Evolutionary conservation across 2,888 invertebrate species (phyloP), one percentile per base, ranked within the genome.

Genomic region (Enchytraeus crypticus): DNA sequence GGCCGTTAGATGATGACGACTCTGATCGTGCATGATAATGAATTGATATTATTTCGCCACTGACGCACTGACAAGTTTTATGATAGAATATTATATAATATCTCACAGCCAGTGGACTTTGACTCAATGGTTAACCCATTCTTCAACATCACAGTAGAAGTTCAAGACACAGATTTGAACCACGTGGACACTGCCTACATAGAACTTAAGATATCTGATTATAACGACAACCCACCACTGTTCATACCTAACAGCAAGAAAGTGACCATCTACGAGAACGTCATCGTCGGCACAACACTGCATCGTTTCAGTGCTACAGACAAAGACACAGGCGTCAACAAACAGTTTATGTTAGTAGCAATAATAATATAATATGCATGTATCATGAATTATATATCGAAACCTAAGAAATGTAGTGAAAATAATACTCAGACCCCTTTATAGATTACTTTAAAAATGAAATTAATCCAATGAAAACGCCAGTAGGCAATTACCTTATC

Each of bases 141-240:
- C 56, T 77, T 77, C 67, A 76, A 77, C 66, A 62, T 77, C 65
- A 75, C 75, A 0, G 73, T 77, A 5, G 68, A 66, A n/a, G 77
- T 76, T 0, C 65, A 70, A 54, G 77, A 77, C 66, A 67, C 70
- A 5, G 66, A 75, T 53, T 70, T 71, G 0, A 59, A 58, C 5
- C 75, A 77, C 62, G 64, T 92, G 77, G 92, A 93, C 74, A 85
- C 88, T 67, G 90, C 93, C 53, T 92, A 92, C 77, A 92, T 95
- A 71, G 92, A 93, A 73, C 93, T 96, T 82, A 92, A 91, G 74
- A 93, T 97, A 78, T 92, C 92, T 73, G 97, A 98, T 84, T 95
- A 93, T 84, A 98, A 98, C 87, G 98, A 98, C 85, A 97, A 98
- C 83, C 92, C 93, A 66, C 97, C 97, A 68, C 91, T 91, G 82